These are phyloP conservation scores for Agrochola lychnidis DNA, from an alignment of 2,888 invertebrate species.

Conservation along the genomic window DNA sequence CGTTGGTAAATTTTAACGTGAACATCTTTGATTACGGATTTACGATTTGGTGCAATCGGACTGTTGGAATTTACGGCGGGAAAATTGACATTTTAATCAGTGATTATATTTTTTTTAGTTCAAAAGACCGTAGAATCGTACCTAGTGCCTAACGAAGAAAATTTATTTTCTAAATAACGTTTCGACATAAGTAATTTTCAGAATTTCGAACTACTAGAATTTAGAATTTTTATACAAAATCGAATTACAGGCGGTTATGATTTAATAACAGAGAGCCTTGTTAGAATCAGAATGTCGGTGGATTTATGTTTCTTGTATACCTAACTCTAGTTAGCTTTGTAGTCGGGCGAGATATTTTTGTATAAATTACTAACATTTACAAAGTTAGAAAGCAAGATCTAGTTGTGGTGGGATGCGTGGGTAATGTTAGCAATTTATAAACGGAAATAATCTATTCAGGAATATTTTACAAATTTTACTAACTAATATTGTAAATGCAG, in stretches of 20 bases:
- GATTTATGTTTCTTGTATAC: not conserved
- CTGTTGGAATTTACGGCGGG: not conserved
- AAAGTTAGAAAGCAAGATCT: not conserved
- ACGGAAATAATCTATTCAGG: not conserved
- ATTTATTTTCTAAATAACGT: not conserved
- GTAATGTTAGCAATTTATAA: not conserved
- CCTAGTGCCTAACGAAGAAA: not conserved
- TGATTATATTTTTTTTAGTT: not conserved
- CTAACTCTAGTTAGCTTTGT: not conserved
- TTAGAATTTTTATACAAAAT: not conserved
- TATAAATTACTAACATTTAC: not conserved
- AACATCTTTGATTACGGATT: conserved; percentile 33
- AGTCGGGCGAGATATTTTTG: no score
- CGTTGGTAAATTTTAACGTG: conserved; percentile 22
- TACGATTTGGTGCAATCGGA: conserved; percentile 1
- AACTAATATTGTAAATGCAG: no score
- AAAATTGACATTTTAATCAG: not conserved
- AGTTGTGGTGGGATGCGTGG: not conserved
- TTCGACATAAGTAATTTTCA: not conserved
- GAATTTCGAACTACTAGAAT: not conserved
- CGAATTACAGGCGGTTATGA: not conserved
- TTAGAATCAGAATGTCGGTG: not conserved
- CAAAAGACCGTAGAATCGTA: not conserved
- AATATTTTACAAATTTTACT: not conserved
- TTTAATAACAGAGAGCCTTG: not conserved